Conservation (phyloP, 2,797 vertebrate genomes). For the Pachyuromys duprasi region DNA sequence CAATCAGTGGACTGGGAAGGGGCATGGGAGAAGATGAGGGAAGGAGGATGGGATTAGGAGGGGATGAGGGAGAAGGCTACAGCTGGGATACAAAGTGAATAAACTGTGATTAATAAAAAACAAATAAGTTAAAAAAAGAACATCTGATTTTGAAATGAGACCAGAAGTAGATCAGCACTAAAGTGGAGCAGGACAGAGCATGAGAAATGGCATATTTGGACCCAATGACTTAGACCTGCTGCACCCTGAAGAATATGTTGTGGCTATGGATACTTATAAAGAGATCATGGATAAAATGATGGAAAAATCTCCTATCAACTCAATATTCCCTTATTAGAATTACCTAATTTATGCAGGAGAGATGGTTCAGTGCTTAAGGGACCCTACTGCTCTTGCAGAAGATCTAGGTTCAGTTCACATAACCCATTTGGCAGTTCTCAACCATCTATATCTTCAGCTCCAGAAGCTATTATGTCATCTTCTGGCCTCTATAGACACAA, state of each 20-base stretch:
- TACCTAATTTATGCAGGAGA: background rate
- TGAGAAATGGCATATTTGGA: background rate
- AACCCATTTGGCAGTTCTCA: background rate
- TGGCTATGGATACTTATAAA: background rate
- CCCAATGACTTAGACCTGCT: background rate
- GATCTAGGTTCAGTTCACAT: background rate
- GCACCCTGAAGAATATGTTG: background rate
- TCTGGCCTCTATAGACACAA: background rate
- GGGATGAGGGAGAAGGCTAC: no score
- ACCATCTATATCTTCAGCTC: background rate
- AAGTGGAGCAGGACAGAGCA: background rate
- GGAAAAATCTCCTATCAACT: background rate
- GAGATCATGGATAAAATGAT: background rate
- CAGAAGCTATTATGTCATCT: background rate
- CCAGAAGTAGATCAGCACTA: background rate
- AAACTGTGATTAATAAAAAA: no score
- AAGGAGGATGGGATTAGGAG: no score
- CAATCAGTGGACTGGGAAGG: no score
- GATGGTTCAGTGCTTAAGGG: background rate
- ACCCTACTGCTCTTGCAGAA: background rate
- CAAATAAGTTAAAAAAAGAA: no score
- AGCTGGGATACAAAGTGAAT: no score
- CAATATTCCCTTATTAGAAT: background rate
- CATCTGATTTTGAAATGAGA: background rate
- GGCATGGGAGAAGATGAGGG: no score